Evolutionary conservation across 64 coral and sea anemone species (phyloP), one percentile per base, ranked within the genome.

Genomic region (Hydrozoanthus tunicans): DNA sequence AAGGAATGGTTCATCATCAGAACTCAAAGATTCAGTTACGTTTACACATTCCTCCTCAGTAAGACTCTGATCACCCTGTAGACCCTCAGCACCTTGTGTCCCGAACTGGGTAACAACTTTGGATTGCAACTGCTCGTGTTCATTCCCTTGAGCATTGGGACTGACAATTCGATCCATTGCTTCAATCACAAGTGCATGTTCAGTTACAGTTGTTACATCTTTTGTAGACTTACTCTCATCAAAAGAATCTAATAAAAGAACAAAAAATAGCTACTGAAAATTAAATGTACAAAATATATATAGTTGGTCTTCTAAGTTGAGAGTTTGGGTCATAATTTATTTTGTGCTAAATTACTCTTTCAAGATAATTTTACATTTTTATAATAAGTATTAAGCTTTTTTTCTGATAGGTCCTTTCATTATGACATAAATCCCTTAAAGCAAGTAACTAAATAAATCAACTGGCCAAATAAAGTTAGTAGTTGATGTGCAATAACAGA

Each of bases 41-140:
- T 59, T 65, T 4, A 64, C 80, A 64, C 80, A 82, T 15, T 64
- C 60, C 11, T 82, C 80, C 6, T 82, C 80, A 51, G 61, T 32
- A 62, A 82, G 11, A n/a, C 52, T 27, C n/a, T 23, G 77, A 52
- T 56, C 15, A 20, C 58, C 53, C 7, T 57, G 15, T 17, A 66
- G 12, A 79, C 53, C 17, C 13, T 9, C 80, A 53, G 8, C 58
- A 60, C 24, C 4, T 6, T 53, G 61, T 53, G 61, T 51, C 52
- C 60, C 15, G 8, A 59, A 17, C 3, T 14, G 66, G 52, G 66
- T 58, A 55, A 55, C 15, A 27, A 17, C 14, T 63, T 84, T 65
- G 6, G 64, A 82, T 8, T 82, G 6, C 65, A 9, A 32, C 17
- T 82, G 24, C 12, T 7, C 60, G 6, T 15, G n/a, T 3, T 6